These are phyloP conservation scores for Karalla daura DNA, from an alignment of 2,797 vertebrate species.

Conservation along the genomic window DNA sequence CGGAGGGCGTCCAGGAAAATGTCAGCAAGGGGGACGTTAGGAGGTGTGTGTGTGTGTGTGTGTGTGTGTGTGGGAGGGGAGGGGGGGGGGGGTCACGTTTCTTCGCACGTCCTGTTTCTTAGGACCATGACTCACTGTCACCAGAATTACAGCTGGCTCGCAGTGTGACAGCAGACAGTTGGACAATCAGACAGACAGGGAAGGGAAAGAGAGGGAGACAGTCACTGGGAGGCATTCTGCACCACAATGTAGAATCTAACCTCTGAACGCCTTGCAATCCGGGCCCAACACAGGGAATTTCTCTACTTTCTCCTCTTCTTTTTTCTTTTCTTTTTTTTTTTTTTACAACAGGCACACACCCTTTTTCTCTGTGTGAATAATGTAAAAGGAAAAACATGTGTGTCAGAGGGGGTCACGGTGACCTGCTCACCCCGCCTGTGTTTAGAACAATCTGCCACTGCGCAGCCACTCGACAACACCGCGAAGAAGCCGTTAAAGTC, in stretches of 20 bases:
- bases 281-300: slow-evolving; percentile 23
- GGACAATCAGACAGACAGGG: slow-evolving; percentile 16
- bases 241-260: slow-evolving; percentile 65
- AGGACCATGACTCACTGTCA: slow-evolving; percentile 62
- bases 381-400: background rate
- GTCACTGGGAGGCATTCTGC: slow-evolving; percentile 55
- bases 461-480: slow-evolving; percentile 2
- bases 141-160: slow-evolving; percentile 55
- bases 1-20: background rate
- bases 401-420: slow-evolving; percentile 17
- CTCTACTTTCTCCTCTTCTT: no score
- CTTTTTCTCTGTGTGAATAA: slow-evolving; percentile 34
- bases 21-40: slow-evolving; percentile 1
- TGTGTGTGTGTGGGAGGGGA: no score
- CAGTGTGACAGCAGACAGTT: slow-evolving; percentile 29
- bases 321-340: slow-evolving; percentile 4
- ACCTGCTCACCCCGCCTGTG: slow-evolving; percentile 19
- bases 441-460: background rate
- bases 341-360: slow-evolving; percentile 3
- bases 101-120: slow-evolving; percentile 32
- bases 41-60: no score
- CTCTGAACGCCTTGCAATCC: slow-evolving; percentile 43
- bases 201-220: slow-evolving; percentile 24
- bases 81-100: slow-evolving; percentile 53
- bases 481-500: background rate